Percentiles rank a stretch among this genome's conserved stretches.
phyloP scores from a whole-genome alignment of 2,888 invertebrate species.

The Drosophila cognata region DNA sequence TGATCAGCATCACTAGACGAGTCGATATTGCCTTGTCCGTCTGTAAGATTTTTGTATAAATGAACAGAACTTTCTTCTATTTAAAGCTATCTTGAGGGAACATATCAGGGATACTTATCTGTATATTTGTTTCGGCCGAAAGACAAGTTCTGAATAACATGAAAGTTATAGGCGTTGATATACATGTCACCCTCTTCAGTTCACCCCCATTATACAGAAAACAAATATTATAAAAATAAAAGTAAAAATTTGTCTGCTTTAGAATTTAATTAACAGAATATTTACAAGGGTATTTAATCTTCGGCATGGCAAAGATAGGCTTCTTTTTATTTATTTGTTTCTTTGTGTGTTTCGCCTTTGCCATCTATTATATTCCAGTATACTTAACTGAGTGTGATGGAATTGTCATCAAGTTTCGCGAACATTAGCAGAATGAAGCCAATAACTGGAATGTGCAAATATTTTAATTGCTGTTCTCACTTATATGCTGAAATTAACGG shows the following conservation, averaged over 20 bases:
- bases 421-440: slow-evolving; percentile 8
- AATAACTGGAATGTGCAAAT: slow-evolving; percentile 45
- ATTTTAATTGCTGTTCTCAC: slow-evolving; percentile 58
- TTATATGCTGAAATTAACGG: slow-evolving; percentile 58
- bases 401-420: neutral
- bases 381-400: neutral
- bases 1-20: neutral
- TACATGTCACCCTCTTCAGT: neutral
- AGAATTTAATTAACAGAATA: no score
- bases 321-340: neutral
- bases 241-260: neutral
- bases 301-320: neutral
- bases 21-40: fast-evolving
- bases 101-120: neutral
- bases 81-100: neutral
- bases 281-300: neutral
- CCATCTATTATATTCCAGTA: slow-evolving; percentile 4
- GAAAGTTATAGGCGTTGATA: neutral
- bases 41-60: neutral
- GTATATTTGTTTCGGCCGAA: neutral
- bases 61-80: neutral
- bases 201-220: neutral
- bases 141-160: neutral
- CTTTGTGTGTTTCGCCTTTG: no score
- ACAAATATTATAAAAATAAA: neutral